Base-by-base conservation (phyloP, 2,888 invertebrate species). In the Pemphredon lugubris region DNA sequence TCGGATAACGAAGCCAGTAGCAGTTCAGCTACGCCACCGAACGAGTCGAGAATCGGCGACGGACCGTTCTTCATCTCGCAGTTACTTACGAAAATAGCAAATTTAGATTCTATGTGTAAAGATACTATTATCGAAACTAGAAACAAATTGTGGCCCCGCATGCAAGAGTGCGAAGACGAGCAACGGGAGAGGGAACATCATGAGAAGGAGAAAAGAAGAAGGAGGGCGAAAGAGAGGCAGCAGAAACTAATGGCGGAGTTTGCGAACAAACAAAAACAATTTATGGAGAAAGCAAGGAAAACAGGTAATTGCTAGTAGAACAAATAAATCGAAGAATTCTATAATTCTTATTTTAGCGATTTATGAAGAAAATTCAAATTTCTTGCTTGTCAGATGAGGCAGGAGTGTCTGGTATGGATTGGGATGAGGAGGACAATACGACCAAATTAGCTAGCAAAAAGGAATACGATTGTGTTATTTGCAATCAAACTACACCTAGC, bases 381-480 rank as follows among this genome's bases (percentile, higher is more conserved):
- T 44, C 3, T n/a, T 44, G n/a, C 7, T 9, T 14, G 45, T 20
- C 51, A 89, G 89, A 91, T 58, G 89, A 90, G 78, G 86, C 89
- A 34, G 86, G 86, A 2, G 85, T 82, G 16, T 87, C 90, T 72
- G 89, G 91, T 77, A 93, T 93, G 93, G 94, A 94, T 81, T 94
- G 93, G 91, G 92, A 92, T 76, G 93, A 92, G 83, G 93, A 93
- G 73, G 89, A 87, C 1, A 91, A 91, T 68, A 86, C 92, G 13
- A 92, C 93, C 78, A 92, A 92, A 79, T 83, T 91, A 47, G 85
- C 91, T 42, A 91, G 91, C 65, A 92, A 92, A 71, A 92, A 93
- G 72, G 96, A 96, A 89, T 98, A 97, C 90, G 96, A 97, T 90
- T 98, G 98, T 91, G 97, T 97, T 73, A 98, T 98, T 83, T 98